Percentiles rank a stretch among this genome's conserved stretches.
Evolutionary conservation across 2,888 invertebrate genomes (phyloP).

Genomic region (Tachystola acroxantha): DNA sequence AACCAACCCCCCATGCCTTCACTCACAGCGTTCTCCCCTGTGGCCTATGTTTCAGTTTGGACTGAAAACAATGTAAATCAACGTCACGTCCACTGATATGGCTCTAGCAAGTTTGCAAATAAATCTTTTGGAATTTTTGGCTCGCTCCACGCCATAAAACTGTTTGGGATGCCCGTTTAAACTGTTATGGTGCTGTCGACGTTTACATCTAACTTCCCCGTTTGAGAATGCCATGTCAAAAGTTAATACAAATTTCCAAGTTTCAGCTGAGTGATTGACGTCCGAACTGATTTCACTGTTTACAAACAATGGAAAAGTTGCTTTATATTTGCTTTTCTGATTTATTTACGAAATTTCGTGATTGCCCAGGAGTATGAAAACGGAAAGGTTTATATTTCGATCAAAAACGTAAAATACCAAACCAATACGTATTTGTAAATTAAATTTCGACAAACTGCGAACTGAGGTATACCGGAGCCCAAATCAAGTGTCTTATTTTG

Average conservation of each 20-base stretch:
- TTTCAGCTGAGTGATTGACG: background rate
- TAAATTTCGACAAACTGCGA: no score
- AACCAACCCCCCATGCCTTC: no score
- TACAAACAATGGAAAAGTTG: background rate
- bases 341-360: background rate
- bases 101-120: conserved; percentile 21
- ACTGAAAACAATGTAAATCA: conserved; percentile 36
- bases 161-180: conserved; percentile 9
- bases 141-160: conserved; percentile 15
- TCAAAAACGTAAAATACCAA: no score
- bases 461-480: no score
- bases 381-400: no score
- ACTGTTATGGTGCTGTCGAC: conserved; percentile 7
- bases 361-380: no score
- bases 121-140: conserved; percentile 31
- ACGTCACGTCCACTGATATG: conserved; percentile 24
- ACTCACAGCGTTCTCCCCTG: no score
- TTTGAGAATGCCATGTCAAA: background rate
- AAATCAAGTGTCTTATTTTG: no score
- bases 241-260: background rate
- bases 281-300: background rate
- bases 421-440: no score
- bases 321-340: background rate
- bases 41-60: conserved; percentile 8
- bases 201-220: conserved; percentile 6